phyloP scores from a whole-genome alignment of 2,113 vertebrate genomes.

The Peromyscus leucopus region DNA sequence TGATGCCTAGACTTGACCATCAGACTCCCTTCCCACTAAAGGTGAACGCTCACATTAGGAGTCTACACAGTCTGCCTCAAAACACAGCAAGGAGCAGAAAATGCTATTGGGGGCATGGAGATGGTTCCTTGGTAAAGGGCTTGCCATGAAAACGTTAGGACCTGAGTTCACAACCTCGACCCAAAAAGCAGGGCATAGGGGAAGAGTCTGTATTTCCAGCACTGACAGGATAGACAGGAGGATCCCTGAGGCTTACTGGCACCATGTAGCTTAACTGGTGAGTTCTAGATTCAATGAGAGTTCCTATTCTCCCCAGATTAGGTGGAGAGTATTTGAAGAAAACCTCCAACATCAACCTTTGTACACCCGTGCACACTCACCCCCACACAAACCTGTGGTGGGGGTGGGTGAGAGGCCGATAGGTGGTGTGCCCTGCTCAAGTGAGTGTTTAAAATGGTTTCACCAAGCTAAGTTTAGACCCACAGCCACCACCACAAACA shows the following conservation, averaged over 20 bases:
- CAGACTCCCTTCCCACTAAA: not conserved
- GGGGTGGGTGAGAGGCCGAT: not conserved
- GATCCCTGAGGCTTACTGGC: no score
- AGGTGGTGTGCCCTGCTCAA: slow-evolving; percentile 32
- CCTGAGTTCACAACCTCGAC: no score
- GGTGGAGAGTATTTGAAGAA: not conserved
- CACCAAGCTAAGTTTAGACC: no score
- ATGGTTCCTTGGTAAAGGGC: not conserved
- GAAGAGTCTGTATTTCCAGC: not conserved
- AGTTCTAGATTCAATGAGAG: not conserved
- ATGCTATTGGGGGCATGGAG: not conserved
- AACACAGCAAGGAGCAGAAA: not conserved
- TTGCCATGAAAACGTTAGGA: not conserved
- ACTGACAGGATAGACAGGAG: not conserved
- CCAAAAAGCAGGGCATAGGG: not conserved
- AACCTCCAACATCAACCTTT: no score
- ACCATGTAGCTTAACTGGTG: not conserved
- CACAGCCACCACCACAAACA: not conserved
- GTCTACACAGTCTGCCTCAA: not conserved
- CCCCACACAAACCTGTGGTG: not conserved
- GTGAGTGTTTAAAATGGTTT: no score
- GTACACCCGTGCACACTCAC: not conserved
- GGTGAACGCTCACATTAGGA: not conserved
- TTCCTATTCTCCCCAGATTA: not conserved
- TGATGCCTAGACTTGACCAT: not conserved